Evolutionary conservation across 2,797 vertebrate genomes (phyloP).

Genomic region (Sciurus vulgaris): DNA sequence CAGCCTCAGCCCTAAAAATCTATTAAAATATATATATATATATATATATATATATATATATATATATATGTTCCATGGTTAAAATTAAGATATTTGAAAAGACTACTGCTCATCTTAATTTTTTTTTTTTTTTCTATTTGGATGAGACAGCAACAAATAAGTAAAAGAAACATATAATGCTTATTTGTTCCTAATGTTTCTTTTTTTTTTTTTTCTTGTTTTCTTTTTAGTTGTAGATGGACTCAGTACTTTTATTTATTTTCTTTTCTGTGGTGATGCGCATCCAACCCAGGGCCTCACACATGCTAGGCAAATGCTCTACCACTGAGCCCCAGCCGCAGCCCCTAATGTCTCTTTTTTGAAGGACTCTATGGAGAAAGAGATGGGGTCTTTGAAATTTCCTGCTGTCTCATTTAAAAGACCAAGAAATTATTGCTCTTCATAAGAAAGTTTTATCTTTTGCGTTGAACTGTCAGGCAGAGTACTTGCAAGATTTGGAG

Average conservation of each 20-base stretch:
- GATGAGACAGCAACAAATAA: neutral
- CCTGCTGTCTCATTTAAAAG: neutral
- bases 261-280: no score
- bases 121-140: neutral
- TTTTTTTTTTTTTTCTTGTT: neutral
- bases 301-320: no score
- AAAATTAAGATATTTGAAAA: neutral
- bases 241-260: no score
- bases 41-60: no score
- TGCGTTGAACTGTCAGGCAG: neutral
- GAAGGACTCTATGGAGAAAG: neutral
- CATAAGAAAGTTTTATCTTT: neutral
- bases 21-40: no score
- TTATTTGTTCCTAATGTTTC: neutral
- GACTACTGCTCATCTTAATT: neutral
- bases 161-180: neutral
- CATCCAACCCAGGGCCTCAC: no score
- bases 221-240: neutral
- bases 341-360: neutral
- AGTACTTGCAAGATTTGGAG: neutral
- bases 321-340: no score
- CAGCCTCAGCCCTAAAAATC: no score
- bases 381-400: conserved; percentile 6
- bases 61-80: neutral
- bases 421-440: neutral